Evolutionary conservation across 2,113 vertebrate species (phyloP).

Genomic region (Rattus rattus): DNA sequence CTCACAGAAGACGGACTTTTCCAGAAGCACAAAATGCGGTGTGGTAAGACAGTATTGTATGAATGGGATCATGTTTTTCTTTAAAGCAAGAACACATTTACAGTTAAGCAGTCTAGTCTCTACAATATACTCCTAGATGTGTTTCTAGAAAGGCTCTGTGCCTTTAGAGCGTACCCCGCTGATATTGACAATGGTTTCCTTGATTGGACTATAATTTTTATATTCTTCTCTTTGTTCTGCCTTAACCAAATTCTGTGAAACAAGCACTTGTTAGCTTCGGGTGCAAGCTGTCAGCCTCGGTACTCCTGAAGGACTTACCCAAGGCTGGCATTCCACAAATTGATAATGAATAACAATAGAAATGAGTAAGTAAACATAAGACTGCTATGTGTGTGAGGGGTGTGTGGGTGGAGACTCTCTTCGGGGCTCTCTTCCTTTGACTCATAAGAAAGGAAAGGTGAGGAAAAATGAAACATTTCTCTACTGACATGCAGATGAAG

Average conservation of each 20-base stretch:
- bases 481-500: background rate
- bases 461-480: background rate
- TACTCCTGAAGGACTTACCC: background rate
- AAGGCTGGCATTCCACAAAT: background rate
- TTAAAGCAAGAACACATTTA: background rate
- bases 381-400: background rate
- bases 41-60: background rate
- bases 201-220: background rate
- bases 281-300: background rate
- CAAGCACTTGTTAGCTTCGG: background rate
- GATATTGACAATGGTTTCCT: background rate
- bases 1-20: background rate
- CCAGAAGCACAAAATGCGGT: background rate
- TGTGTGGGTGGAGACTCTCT: background rate
- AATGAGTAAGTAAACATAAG: background rate
- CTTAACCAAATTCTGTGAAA: background rate
- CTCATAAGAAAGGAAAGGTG: background rate
- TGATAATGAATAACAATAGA: background rate
- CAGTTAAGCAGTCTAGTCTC: background rate
- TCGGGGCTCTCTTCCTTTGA: background rate
- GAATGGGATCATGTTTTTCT: background rate
- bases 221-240: constrained; percentile 25
- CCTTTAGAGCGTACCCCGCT: background rate
- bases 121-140: background rate
- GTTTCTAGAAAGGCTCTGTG: background rate